Evolutionary conservation across 2,888 invertebrate genomes (phyloP).

Genomic region (Xestia rhomboidea): DNA sequence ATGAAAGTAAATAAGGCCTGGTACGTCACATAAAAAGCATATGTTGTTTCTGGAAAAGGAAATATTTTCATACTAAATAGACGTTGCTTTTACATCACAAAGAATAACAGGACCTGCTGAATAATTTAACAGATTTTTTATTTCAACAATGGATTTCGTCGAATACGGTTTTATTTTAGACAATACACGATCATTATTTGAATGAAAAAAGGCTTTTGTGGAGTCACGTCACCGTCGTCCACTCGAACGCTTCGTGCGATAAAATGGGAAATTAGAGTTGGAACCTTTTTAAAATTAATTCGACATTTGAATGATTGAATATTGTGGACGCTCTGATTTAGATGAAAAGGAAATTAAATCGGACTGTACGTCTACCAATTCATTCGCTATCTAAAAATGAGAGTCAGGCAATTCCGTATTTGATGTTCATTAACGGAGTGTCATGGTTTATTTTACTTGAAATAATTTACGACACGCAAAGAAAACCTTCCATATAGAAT

Average conservation of each 20-base stretch:
- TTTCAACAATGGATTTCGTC: conserved; percentile 48
- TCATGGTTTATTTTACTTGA: not conserved
- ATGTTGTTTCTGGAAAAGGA: not conserved
- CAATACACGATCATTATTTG: conserved; percentile 28
- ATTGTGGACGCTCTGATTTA: conserved; percentile 8
- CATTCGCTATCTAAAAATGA: not conserved
- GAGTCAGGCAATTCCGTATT: not conserved
- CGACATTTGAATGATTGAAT: conserved; percentile 10
- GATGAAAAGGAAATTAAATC: conserved; percentile 16
- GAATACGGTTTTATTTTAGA: conserved; percentile 45
- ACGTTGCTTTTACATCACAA: conserved; percentile 33
- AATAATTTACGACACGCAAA: conserved; percentile 21
- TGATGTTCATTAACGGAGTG: conserved; percentile 17
- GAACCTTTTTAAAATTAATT: conserved; percentile 15
- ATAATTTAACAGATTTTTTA: conserved; percentile 68
- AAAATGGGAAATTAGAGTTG: conserved; percentile 38
- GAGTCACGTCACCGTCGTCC: conserved; percentile 7
- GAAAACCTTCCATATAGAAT: conserved; percentile 72
- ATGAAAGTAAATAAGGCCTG: not conserved
- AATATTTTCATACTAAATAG: not conserved
- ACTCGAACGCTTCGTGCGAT: conserved; percentile 13
- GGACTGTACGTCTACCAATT: not conserved
- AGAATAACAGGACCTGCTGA: conserved; percentile 63
- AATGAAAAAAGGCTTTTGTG: conserved; percentile 44
- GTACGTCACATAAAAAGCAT: not conserved